Evolutionary conservation across 2,797 vertebrate species (phyloP).

Genomic region (Esox lucius): DNA sequence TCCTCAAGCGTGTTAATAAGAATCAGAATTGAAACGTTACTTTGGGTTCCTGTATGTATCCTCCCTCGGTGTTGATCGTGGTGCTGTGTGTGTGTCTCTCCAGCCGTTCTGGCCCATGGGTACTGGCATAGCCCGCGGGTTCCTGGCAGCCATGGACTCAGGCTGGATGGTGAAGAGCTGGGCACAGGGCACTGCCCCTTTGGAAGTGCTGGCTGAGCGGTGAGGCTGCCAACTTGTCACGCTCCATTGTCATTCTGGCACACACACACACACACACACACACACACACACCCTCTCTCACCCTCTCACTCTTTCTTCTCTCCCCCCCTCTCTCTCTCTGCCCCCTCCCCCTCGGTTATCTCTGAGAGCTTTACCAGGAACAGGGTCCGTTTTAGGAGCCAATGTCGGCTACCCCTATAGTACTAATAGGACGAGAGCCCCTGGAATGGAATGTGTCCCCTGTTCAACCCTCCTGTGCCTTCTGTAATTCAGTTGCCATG

Average conservation of each 20-base stretch:
- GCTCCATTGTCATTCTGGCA: slow-evolving; percentile 21
- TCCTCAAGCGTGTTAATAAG: no score
- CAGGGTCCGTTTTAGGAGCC: slow-evolving; percentile 41
- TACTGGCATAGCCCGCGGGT: slow-evolving; percentile 96
- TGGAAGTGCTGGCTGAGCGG: slow-evolving; percentile 97
- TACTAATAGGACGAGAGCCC: slow-evolving; percentile 54
- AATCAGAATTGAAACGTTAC: no score
- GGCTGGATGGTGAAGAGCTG: slow-evolving; percentile 98
- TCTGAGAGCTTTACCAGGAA: slow-evolving; percentile 65
- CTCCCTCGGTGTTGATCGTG: background rate
- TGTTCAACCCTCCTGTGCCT: slow-evolving; percentile 20
- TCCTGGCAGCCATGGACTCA: slow-evolving; percentile 95
- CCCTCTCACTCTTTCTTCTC: background rate
- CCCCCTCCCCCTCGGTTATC: slow-evolving; percentile 64
- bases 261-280: slow-evolving; percentile 1
- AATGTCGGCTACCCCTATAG: slow-evolving; percentile 50
- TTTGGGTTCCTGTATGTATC: background rate
- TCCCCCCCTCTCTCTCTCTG: no score
- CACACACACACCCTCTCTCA: no score
- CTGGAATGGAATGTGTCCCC: slow-evolving; percentile 48
- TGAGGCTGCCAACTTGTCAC: slow-evolving; percentile 64
- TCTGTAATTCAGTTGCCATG: slow-evolving; percentile 11
- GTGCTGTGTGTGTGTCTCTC: slow-evolving; percentile 16
- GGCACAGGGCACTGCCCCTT: slow-evolving; percentile 86
- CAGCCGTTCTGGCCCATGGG: slow-evolving; percentile 99